These are phyloP conservation scores for Philhelius pedissequus DNA, from an alignment of 2,888 invertebrate species.

Conservation along the genomic window DNA sequence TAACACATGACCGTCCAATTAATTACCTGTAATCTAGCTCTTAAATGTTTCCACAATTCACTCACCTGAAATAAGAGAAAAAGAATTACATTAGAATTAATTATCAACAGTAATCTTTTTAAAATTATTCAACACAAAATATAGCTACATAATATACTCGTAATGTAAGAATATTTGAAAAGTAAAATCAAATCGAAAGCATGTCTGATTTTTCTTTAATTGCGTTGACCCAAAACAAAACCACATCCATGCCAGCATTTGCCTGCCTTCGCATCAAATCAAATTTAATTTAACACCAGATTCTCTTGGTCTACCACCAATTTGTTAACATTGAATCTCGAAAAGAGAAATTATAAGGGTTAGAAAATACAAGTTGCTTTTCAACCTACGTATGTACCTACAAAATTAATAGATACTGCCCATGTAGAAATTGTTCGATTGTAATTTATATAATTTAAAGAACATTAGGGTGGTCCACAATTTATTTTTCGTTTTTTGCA, in stretches of 20 bases:
- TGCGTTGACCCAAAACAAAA: neutral
- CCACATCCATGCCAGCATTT: neutral
- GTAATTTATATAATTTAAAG: neutral
- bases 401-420: neutral
- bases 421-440: neutral
- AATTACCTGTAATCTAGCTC: no score
- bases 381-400: neutral
- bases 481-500: no score
- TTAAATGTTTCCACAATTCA: no score
- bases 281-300: constrained; percentile 6
- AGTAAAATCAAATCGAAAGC: constrained; percentile 7
- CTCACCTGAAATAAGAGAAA: no score
- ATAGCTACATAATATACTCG: no score
- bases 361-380: neutral
- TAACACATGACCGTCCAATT: no score
- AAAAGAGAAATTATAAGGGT: neutral
- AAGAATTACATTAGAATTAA: no score
- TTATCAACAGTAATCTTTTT: no score
- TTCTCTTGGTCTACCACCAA: neutral
- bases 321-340: neutral
- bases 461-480: no score
- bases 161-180: neutral
- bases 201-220: neutral
- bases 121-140: no score
- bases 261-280: neutral